These are phyloP conservation scores for Peromyscus nudipes DNA, from an alignment of 2,797 vertebrate species.

Conservation along the genomic window DNA sequence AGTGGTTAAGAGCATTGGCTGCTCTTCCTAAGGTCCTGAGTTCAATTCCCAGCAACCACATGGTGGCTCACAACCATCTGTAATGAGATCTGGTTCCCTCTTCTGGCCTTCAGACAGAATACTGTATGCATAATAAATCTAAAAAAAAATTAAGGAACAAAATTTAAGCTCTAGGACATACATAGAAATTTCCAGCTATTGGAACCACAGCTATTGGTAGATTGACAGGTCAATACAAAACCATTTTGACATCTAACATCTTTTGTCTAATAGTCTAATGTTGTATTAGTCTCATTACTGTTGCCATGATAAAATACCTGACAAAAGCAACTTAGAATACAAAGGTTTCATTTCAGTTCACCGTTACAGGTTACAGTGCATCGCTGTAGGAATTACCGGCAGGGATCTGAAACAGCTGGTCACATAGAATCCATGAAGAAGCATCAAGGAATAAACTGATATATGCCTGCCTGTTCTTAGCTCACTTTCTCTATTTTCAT, in stretches of 20 bases:
- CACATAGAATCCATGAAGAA: background rate
- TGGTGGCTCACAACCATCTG: no score
- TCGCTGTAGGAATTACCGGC: background rate
- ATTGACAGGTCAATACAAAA: background rate
- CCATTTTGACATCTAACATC: background rate
- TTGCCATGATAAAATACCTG: background rate
- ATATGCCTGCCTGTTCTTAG: no score
- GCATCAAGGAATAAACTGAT: background rate
- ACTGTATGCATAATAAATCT: no score
- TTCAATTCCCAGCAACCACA: no score
- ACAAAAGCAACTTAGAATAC: background rate
- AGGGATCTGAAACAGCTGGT: background rate
- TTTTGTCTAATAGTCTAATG: background rate
- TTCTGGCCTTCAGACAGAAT: no score
- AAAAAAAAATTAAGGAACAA: background rate
- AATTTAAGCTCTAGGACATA: background rate
- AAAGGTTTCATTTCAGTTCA: background rate
- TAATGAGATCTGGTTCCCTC: no score
- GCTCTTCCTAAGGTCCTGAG: no score
- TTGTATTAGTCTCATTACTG: background rate
- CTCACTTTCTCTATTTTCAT: no score
- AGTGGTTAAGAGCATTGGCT: no score
- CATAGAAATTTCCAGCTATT: background rate
- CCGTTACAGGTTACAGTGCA: background rate
- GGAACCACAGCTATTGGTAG: background rate